These are phyloP conservation scores for Lycaon pictus DNA, from an alignment of 2,113 vertebrate genomes.

Conservation along the genomic window DNA sequence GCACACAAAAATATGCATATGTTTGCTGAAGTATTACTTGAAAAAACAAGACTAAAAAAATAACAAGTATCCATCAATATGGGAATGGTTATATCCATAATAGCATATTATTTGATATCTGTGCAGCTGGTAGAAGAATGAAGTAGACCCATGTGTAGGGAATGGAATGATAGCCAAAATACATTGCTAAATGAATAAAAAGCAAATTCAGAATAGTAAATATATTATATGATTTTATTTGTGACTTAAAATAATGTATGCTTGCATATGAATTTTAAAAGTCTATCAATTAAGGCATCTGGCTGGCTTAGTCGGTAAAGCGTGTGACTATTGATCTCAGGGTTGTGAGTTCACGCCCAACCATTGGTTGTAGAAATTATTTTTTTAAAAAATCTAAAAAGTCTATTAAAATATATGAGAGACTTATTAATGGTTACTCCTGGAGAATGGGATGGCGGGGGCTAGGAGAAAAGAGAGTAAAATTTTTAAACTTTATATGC, in stretches of 20 bases:
- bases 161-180: neutral
- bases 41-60: conserved; percentile 46
- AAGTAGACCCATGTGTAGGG: neutral
- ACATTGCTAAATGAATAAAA: conserved; percentile 7
- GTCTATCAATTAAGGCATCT: neutral
- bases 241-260: conserved; percentile 51
- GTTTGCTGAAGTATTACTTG: conserved; percentile 29
- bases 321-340: neutral
- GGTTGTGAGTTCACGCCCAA: neutral
- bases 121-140: neutral
- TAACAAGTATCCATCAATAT: neutral
- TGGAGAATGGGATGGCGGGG: neutral
- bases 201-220: neutral
- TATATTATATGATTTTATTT: neutral
- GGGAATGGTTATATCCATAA: neutral
- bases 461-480: neutral
- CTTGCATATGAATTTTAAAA: neutral
- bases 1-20: neutral
- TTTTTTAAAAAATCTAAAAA: neutral
- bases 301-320: neutral
- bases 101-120: neutral
- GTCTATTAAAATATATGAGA: neutral
- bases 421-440: neutral
- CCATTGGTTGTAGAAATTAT: neutral
- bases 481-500: neutral